phyloP scores from a whole-genome alignment of 2,797 vertebrate genomes.

The Cyclura pinguis region DNA sequence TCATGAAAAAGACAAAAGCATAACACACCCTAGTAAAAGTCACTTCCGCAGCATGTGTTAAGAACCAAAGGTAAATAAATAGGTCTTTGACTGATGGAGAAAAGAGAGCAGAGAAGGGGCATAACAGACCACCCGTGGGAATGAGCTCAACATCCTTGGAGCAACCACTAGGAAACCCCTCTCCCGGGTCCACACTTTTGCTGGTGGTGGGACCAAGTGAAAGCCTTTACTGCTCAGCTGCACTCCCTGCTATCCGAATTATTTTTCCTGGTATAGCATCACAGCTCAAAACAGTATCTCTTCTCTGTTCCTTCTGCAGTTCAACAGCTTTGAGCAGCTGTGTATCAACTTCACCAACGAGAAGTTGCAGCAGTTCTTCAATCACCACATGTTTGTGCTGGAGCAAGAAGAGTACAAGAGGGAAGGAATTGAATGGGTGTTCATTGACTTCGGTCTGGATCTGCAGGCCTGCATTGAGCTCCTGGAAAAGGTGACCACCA shows the following conservation, averaged over 20 bases:
- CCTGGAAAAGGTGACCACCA: constrained; percentile 78
- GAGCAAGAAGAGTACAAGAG: constrained; percentile 83
- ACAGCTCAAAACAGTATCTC: fast-evolving
- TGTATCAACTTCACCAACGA: constrained; percentile 81
- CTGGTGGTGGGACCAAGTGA: too few species aligned
- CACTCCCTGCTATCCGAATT: neutral
- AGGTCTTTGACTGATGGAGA: too few species aligned
- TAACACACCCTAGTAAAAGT: too few species aligned
- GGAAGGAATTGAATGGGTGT: constrained; percentile 81
- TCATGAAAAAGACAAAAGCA: too few species aligned
- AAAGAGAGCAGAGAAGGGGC: too few species aligned
- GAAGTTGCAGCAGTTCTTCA: constrained; percentile 82
- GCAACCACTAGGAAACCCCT: too few species aligned
- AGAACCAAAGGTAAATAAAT: too few species aligned
- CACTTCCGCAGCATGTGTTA: too few species aligned
- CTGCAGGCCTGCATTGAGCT: constrained; percentile 83
- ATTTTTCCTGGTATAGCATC: neutral
- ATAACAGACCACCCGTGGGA: too few species aligned
- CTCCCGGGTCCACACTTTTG: too few species aligned
- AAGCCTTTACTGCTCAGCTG: too few species aligned
- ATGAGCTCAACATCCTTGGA: too few species aligned
- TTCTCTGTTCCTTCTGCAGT: constrained; percentile 59
- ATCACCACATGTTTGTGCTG: constrained; percentile 82
- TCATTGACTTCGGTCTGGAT: constrained; percentile 83
- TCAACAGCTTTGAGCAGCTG: constrained; percentile 80